Evolutionary conservation across 1,140 invertebrate genomes (phyloP), one percentile per base, ranked within the genome.

Genomic region (Whitmania pigra): DNA sequence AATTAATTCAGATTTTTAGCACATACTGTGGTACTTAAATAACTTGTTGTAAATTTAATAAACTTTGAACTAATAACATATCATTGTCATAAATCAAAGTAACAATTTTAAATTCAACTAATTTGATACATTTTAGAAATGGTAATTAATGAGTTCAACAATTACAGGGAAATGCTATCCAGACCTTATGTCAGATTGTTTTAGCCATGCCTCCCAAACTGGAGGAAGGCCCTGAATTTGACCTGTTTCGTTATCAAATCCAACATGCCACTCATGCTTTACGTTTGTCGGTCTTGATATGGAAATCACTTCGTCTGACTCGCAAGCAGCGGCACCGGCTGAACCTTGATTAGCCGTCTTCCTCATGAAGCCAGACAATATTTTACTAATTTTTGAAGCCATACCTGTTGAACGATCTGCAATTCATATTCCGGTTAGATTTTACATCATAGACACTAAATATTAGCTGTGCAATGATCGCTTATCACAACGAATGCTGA

Each of bases 181-280:
- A 66, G 49, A 71, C 73, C 70, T 72, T 57, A 74, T 74, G 40
- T 74, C 60, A 57, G 73, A 74, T 20, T 49, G 31, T 55, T 87
- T 83, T 40, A 88, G 81, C 91, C 91, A 93, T 49, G 89, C 84
- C 27, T 71, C 70, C 73, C 73, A 74, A 18, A 67, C 70, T 17
- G 70, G 70, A 53, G 73, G 73, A 53, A 92, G 81, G 7, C 89
- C 91, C 77, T 89, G 89, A 73, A 92, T 80, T 78, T 88, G 86
- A 2, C 90, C 89, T 0, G 90, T 90, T 75, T 87, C 83, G 5
- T 86, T 85, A 79, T 92, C 90, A 75, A 87, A 89, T 71, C 85
- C 87, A 22, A 92, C 90, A 81, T 93, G 91, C 78, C 91, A 87
- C 75, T 90, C 85, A 77, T 74, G 73, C 31, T 72, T 72, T 15